A percentile compares a stretch with the other conserved stretches of the same genome.
Conservation (phyloP, 92 coral and sea anemone genomes). For the Palythoa caribaeorum region DNA sequence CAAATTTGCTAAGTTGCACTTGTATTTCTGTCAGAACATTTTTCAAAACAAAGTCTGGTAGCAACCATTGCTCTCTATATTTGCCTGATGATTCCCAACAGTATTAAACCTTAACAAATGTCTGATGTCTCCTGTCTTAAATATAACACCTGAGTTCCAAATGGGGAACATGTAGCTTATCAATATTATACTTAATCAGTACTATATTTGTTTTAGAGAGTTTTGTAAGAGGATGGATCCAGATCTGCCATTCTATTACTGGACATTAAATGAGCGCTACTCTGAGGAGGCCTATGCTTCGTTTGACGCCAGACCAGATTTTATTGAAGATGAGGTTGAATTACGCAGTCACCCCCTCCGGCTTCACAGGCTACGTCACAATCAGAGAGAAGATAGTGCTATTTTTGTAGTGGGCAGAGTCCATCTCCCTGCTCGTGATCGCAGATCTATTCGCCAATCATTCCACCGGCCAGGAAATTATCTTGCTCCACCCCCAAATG, state of each 20-base stretch:
- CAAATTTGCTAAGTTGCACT: background rate
- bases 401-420: constrained; percentile 67
- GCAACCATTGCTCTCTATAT: no score
- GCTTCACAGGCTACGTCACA: constrained; percentile 63
- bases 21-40: no score
- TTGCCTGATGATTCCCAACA: no score
- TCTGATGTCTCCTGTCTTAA: background rate
- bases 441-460: constrained; percentile 55
- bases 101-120: background rate
- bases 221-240: constrained; percentile 70
- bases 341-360: constrained; percentile 69
- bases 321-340: constrained; percentile 58
- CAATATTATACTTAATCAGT: constrained; percentile 18
- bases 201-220: constrained; percentile 54
- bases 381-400: constrained; percentile 73
- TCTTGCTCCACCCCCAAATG: constrained; percentile 51
- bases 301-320: constrained; percentile 71
- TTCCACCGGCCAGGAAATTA: constrained; percentile 66
- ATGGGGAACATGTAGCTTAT: background rate
- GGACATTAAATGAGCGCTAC: constrained; percentile 63
- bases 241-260: constrained; percentile 65
- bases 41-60: no score
- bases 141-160: constrained; percentile 5
- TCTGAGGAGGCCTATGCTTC: constrained; percentile 63
- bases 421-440: constrained; percentile 64